Percentiles rank a stretch among this genome's conserved stretches.
These are phyloP conservation scores for Oxystoma pomonae DNA, from an alignment of 2,888 invertebrate genomes.

Conservation along the genomic window DNA sequence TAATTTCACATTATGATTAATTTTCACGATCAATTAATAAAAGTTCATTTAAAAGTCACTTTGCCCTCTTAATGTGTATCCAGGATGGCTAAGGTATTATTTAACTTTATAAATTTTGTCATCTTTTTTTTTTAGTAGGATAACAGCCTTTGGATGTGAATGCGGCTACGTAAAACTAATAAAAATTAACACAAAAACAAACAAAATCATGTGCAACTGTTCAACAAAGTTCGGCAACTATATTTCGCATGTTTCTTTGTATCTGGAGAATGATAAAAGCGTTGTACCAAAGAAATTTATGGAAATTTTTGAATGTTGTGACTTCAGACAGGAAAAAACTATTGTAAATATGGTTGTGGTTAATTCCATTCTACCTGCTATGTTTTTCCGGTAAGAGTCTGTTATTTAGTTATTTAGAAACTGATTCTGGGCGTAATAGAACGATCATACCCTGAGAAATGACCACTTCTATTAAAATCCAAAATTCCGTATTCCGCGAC, in stretches of 20 bases:
- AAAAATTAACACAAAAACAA: slow-evolving; percentile 49
- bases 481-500: no score
- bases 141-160: slow-evolving; percentile 59
- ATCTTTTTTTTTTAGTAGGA: slow-evolving; percentile 45
- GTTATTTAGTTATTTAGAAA: slow-evolving; percentile 5
- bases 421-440: no score
- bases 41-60: no score
- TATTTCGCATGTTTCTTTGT: slow-evolving; percentile 53
- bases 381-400: slow-evolving; percentile 54
- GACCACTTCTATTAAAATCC: no score
- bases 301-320: not conserved
- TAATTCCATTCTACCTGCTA: slow-evolving; percentile 54
- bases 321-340: slow-evolving; percentile 5
- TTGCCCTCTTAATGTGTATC: no score
- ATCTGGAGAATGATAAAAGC: slow-evolving; percentile 36
- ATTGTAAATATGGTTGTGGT: slow-evolving; percentile 54
- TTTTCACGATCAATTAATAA: no score
- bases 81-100: no score
- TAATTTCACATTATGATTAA: no score
- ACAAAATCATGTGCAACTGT: slow-evolving; percentile 50
- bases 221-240: slow-evolving; percentile 54
- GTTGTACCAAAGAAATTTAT: slow-evolving; percentile 20
- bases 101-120: no score
- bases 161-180: slow-evolving; percentile 57
- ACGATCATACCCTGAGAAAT: no score